Base-by-base conservation (phyloP, 92 coral and sea anemone species). In the Palythoa grandis region DNA sequence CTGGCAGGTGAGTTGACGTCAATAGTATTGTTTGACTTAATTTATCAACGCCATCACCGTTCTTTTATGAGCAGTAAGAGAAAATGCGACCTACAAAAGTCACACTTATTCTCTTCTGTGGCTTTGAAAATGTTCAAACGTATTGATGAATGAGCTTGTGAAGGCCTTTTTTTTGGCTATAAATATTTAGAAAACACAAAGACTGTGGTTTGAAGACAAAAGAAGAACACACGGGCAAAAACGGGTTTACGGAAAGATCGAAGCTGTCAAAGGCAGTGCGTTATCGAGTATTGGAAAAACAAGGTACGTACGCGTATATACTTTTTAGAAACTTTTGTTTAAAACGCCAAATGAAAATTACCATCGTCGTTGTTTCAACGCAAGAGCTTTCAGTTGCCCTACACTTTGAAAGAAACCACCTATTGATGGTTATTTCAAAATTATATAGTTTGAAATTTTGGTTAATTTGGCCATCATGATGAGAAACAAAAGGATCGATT, bases 1-100 rank as follows among this genome's bases (percentile, higher is more conserved):
- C 47, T 9, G 47, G 24, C 74, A 69, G 74, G 43, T 69, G 74
- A 37, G 39, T 3, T 69, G 39, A 69, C 74, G 74, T 69, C 74
- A 69, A 3, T 15, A 7, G 39, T 24, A 69, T 69, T 29, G 74
- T 67, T 22, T 37, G 74, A 69, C 47, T 25, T 1, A 37, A 22
- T 12, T 69, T 69, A 29, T 69, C 47, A 29, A 69, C 17, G 74
- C 47, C 24, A 13, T 65, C 11, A 19, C 69, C 35, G 22, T 1
- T 63, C 69, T 19, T 6, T 63, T 63, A 19, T 23, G 29, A 58
- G n/a, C 65, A 63, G 8, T 19, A n/a, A 2, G 69, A n/a, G 22
- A 63, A 63, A 63, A 63, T 10, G 19, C 69, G 11, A n/a, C 29
- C 2, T 0, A 63, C 69, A 63, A 63, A 63, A 63, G 22, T 63